These are phyloP conservation scores for Abrostola triplasia DNA, from an alignment of 2,888 invertebrate genomes.

Conservation along the genomic window DNA sequence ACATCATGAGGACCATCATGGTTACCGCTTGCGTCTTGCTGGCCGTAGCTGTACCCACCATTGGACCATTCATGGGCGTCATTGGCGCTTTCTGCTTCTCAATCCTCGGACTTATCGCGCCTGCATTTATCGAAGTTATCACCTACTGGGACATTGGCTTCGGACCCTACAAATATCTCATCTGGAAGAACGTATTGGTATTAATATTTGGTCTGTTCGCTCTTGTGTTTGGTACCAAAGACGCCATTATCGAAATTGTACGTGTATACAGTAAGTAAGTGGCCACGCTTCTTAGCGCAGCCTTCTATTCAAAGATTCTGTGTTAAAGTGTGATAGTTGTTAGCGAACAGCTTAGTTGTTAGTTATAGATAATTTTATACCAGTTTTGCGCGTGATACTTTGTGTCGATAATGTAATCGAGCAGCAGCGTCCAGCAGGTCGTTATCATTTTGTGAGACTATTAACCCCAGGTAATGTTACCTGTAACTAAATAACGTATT, in stretches of 20 bases:
- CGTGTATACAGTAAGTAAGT: slow-evolving; percentile 50
- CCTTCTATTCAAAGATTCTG: slow-evolving; percentile 47
- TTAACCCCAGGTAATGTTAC: slow-evolving; percentile 3
- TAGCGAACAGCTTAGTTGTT: slow-evolving; percentile 52
- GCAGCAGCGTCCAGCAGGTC: slow-evolving; percentile 17
- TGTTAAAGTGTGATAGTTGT: slow-evolving; percentile 55
- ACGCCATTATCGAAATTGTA: slow-evolving; percentile 73
- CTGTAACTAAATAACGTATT: too few relatives aligned
- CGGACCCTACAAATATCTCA: slow-evolving; percentile 91
- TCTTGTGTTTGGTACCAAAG: slow-evolving; percentile 92
- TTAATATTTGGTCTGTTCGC: slow-evolving; percentile 93
- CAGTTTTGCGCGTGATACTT: slow-evolving; percentile 50
- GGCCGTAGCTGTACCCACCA: slow-evolving; percentile 95
- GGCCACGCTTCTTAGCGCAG: slow-evolving; percentile 24
- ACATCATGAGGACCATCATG: slow-evolving; percentile 91
- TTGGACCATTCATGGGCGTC: slow-evolving; percentile 96
- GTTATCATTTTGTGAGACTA: slow-evolving; percentile 20
- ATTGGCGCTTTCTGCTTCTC: slow-evolving; percentile 98
- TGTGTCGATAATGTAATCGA: slow-evolving; percentile 28
- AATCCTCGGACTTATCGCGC: slow-evolving; percentile 95
- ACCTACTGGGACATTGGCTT: slow-evolving; percentile 96
- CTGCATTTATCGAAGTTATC: slow-evolving; percentile 94
- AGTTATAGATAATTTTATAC: slow-evolving; percentile 43
- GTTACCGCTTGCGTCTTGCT: slow-evolving; percentile 91
- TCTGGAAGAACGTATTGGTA: slow-evolving; percentile 94